Base-by-base conservation (phyloP, 2,888 invertebrate species). In the Hypercompe scribonia region DNA sequence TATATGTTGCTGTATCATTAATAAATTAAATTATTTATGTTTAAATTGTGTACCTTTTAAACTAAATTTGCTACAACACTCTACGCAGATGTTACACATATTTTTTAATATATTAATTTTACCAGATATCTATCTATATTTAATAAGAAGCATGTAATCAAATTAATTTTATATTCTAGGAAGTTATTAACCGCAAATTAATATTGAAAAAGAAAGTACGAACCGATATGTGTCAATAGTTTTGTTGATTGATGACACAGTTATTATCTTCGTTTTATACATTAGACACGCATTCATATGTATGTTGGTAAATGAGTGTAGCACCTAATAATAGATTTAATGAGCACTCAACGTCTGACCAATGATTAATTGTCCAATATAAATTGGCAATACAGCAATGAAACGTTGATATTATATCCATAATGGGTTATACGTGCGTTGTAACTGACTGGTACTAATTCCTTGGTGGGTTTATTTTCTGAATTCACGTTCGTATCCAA, bases 231-330 rank as follows among this genome's bases (percentile, higher is more conserved):
- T 78, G 77, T 82, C 75, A 69, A 78, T 79, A 83, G 77, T 78
- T 81, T 81, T 31, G 72, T 81, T 83, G 83, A 83, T 83, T 84
- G 84, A 83, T 84, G 84, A 84, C 82, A 81, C 78, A 79, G 76
- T 81, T 78, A 83, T 84, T 82, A 83, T 71, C 71, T 68, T 78
- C 76, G 75, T 83, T 83, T 84, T 83, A 82, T 79, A 76, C 72
- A 82, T 83, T 82, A 81, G 82, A 81, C 75, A 81, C 81, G 77
- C 82, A 54, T 79, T 78, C 77, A 74, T 80, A 74, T 78, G 74
- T 78, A 74, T 82, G 79, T 81, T 78, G 75, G 82, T 81, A 84
- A 84, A 84, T 82, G 82, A 81, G 70, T 83, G 82, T 79, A 74
- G 75, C 69, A 81, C 76, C 77, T 79, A 82, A 79, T 83, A 83